These are phyloP conservation scores for Heptranchias perlo DNA, from an alignment of 2,113 vertebrate species.

Conservation along the genomic window DNA sequence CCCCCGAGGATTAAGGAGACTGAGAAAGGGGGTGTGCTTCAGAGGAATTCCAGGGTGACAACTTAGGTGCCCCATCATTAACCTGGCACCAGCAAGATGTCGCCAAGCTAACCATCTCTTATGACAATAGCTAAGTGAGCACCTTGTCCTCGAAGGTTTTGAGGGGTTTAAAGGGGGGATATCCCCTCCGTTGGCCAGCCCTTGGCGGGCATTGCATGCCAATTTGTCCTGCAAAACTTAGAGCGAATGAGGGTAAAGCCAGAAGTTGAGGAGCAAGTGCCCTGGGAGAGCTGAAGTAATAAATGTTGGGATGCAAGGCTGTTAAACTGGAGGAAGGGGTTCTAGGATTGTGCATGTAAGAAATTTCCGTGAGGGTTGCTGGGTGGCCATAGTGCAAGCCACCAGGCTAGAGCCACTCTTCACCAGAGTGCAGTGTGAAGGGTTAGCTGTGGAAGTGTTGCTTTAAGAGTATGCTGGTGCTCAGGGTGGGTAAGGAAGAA, in stretches of 20 bases:
- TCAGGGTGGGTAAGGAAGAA: background rate
- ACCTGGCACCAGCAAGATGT: background rate
- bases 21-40: background rate
- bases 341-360: background rate
- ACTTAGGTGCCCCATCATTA: background rate
- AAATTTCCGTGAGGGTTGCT: background rate
- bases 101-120: background rate
- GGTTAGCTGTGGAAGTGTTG: background rate
- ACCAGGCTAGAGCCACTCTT: background rate
- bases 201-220: background rate
- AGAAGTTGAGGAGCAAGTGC: background rate
- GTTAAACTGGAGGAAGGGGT: background rate
- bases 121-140: background rate
- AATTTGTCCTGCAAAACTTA: background rate
- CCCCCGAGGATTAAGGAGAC: background rate
- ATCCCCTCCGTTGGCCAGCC: too few relatives aligned
- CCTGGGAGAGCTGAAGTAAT: background rate
- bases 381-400: background rate
- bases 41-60: background rate
- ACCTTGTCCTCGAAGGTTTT: background rate
- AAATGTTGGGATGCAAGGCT: too few relatives aligned
- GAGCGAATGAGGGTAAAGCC: background rate
- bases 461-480: background rate
- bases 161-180: too few relatives aligned
- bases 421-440: background rate